Percentiles rank a stretch among this genome's conserved stretches.
These are phyloP conservation scores for Bovichtus diacanthus DNA, from an alignment of 2,797 vertebrate genomes.

Conservation along the genomic window DNA sequence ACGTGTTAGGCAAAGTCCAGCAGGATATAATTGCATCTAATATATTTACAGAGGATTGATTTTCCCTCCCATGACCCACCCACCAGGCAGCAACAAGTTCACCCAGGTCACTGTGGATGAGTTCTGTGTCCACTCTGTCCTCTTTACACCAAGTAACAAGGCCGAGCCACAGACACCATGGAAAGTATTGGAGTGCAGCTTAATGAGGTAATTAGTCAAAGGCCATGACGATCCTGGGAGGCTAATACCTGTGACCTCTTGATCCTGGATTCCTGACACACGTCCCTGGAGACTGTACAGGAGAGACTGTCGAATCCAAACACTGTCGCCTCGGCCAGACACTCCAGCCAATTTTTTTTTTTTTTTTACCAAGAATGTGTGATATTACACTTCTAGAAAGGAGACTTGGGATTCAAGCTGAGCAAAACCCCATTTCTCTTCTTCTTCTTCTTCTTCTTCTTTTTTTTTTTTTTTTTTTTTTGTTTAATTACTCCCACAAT, in stretches of 20 bases:
- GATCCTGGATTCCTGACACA: constrained; percentile 80
- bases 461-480: constrained; percentile 29
- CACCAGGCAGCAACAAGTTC: constrained; percentile 67
- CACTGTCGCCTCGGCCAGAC: constrained; percentile 32
- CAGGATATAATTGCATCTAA: constrained; percentile 83
- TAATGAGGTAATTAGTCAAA: constrained; percentile 88
- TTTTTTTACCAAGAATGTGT: constrained; percentile 58
- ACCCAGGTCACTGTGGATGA: constrained; percentile 63
- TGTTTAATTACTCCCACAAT: constrained; percentile 63
- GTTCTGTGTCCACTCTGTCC: constrained; percentile 62
- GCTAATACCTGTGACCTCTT: constrained; percentile 86
- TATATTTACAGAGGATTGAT: constrained; percentile 84
- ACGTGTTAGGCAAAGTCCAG: constrained; percentile 83
- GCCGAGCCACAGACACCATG: constrained; percentile 44
- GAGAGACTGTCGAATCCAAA: constrained; percentile 60
- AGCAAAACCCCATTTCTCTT: constrained; percentile 15
- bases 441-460: neutral
- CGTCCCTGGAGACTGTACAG: constrained; percentile 75
- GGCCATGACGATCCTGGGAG: constrained; percentile 77
- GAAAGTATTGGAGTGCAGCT: constrained; percentile 78
- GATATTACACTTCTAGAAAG: constrained; percentile 68
- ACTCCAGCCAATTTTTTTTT: constrained; percentile 24
- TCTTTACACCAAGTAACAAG: constrained; percentile 70
- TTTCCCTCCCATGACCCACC: constrained; percentile 62
- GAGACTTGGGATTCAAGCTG: constrained; percentile 47